Evolutionary conservation across 1,140 invertebrate genomes (phyloP), one percentile per base, ranked within the genome.

Genomic region (Neuroterus valhalla): DNA sequence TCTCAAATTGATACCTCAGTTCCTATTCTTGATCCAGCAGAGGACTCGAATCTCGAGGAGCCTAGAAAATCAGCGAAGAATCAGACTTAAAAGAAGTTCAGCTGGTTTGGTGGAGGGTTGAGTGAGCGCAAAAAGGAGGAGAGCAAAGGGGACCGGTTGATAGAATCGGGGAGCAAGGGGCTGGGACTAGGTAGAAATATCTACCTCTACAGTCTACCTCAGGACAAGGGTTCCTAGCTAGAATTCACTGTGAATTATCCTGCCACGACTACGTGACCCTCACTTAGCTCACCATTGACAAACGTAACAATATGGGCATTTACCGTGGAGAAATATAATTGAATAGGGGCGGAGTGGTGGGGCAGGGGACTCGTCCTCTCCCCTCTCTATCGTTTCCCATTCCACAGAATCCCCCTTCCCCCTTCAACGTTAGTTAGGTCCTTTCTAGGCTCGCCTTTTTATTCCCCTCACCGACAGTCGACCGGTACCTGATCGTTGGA

Each of bases 221-320:
- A 10, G 43, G 42, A 23, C 21, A 68, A 45, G 66, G 71, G 76
- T 81, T 76, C 71, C 71, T 70, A 74, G 76, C 50, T 74, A 77
- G 77, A 80, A 82, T 84, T 78, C 81, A 77, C 68, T 75, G 78
- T 74, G 79, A 76, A 84, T 87, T 78, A 80, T 77, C 67, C 73
- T 71, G 44, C 82, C 82, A 85, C 79, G 86, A 83, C 82, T 82
- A 86, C 79, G 87, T 84, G 87, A 89, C 86, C 88, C 88, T 90
- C 86, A 86, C 86, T 89, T 88, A 87, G 85, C 84, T 84, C 82
- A 76, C 84, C 88, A 89, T 90, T 90, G 89, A 90, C 86, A 89
- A 89, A 89, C 86, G 87, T 86, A 90, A 89, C 88, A 90, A 90
- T 90, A 89, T 89, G 84, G 86, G 87, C 86, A 90, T 90, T 90